phyloP scores from a whole-genome alignment of 2,888 invertebrate genomes.

The Eubasilissa splendida region DNA sequence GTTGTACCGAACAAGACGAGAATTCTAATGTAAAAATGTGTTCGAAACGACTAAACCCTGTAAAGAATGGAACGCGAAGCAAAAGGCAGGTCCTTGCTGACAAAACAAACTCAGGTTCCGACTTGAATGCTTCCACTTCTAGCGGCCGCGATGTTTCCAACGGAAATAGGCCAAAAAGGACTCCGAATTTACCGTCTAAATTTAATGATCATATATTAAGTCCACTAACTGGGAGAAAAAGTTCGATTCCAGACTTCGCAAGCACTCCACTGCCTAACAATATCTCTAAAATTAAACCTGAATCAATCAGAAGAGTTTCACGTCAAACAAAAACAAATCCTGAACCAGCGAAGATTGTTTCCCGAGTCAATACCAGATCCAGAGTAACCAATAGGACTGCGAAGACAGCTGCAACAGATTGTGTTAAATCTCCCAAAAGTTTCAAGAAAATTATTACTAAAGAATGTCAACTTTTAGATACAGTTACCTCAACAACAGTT shows the following conservation, averaged over 20 bases:
- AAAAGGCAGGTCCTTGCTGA: slow-evolving; percentile 54
- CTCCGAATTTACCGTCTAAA: slow-evolving; percentile 65
- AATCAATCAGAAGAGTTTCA: not conserved
- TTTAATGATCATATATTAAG: slow-evolving; percentile 67
- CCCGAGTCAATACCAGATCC: slow-evolving; percentile 12
- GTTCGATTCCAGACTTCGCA: slow-evolving; percentile 38
- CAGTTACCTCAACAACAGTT: not conserved
- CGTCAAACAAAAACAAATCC: not conserved
- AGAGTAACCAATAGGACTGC: slow-evolving; percentile 1
- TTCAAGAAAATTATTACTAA: not conserved
- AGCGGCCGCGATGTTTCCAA: not conserved
- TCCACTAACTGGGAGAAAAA: slow-evolving; percentile 60
- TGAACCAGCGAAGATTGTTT: not conserved
- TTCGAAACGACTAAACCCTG: slow-evolving; percentile 32
- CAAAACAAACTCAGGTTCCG: slow-evolving; percentile 53
- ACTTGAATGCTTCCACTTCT: slow-evolving; percentile 41
- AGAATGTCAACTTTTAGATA: not conserved
- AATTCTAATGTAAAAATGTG: slow-evolving; percentile 47
- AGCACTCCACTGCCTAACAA: slow-evolving; percentile 48
- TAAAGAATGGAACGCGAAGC: slow-evolving; percentile 21
- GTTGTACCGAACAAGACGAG: slow-evolving; percentile 41
- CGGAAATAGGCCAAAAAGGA: slow-evolving; percentile 63
- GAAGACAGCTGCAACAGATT: not conserved
- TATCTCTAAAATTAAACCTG: not conserved
- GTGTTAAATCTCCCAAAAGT: not conserved